Percentiles rank a stretch among this genome's conserved stretches.
Evolutionary conservation across 2,113 vertebrate species (phyloP).

Genomic region (Epinephelus cyanopodus): DNA sequence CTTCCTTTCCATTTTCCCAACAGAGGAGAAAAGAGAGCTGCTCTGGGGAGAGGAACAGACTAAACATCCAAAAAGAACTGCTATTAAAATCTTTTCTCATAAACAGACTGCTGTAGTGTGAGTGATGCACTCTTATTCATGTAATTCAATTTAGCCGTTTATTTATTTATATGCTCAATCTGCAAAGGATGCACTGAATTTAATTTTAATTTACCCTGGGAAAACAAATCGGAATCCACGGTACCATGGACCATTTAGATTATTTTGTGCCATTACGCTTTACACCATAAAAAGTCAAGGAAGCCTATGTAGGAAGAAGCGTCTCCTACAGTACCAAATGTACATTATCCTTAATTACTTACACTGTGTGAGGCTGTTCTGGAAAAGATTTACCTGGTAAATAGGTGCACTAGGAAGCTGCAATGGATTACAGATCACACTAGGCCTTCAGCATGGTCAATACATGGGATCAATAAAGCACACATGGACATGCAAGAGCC

Average conservation of each 20-base stretch:
- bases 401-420: slow-evolving; percentile 9
- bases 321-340: not conserved
- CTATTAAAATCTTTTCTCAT: slow-evolving; percentile 4
- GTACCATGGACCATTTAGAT: slow-evolving; percentile 5
- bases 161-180: slow-evolving; percentile 20
- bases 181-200: slow-evolving; percentile 8
- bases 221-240: slow-evolving; percentile 29
- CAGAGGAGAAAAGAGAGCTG: not conserved
- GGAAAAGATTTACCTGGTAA: slow-evolving; percentile 18
- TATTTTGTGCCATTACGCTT: not conserved
- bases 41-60: not conserved
- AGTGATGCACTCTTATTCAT: slow-evolving; percentile 24
- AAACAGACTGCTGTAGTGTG: not conserved
- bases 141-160: slow-evolving; percentile 19
- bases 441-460: slow-evolving; percentile 38
- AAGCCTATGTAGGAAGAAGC: not conserved
- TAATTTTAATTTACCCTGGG: slow-evolving; percentile 21
- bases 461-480: slow-evolving; percentile 49
- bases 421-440: slow-evolving; percentile 46
- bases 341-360: slow-evolving; percentile 4
- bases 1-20: not conserved
- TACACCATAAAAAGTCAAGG: not conserved
- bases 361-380: not conserved
- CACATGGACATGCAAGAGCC: slow-evolving; percentile 14
- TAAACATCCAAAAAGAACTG: not conserved